Conservation (phyloP, 37 sponge, comb jelly and placozoan genomes). For the Lycopodina hypogea region DNA sequence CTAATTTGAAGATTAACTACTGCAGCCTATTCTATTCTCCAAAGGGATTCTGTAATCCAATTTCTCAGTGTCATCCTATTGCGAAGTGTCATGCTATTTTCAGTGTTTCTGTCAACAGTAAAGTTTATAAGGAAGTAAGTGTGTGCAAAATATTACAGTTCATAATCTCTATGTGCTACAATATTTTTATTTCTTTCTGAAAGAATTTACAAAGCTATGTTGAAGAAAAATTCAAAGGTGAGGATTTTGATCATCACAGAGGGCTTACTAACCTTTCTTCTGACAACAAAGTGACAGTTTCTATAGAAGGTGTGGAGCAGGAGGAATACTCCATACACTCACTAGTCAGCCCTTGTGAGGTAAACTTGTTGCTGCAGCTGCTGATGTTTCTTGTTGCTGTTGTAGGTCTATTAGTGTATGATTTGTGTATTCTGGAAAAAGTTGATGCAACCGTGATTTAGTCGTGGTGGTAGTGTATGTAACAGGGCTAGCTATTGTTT, state of each 20-base stretch:
- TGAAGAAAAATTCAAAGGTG: background rate
- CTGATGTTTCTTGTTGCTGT: background rate
- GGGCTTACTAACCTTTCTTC: background rate
- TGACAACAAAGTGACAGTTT: background rate
- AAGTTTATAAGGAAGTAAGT: background rate
- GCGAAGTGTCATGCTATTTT: slow-evolving; percentile 6
- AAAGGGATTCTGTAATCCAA: background rate
- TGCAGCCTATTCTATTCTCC: background rate
- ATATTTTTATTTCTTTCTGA: background rate
- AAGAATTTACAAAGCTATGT: slow-evolving; percentile 9
- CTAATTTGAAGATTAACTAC: background rate
- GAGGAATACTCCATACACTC: background rate
- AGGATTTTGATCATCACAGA: background rate
- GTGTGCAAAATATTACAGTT: no score
- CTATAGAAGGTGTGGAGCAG: background rate
- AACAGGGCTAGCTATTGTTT: no score
- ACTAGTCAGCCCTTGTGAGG: background rate
- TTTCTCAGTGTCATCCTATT: no score
- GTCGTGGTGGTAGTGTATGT: no score
- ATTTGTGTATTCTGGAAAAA: no score
- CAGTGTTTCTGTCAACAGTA: background rate
- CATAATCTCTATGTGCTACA: background rate
- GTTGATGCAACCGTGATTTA: no score
- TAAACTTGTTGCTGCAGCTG: background rate
- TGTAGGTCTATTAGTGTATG: no score